Conservation (phyloP, 2,888 invertebrate species). For the Cristatella mucedo region DNA sequence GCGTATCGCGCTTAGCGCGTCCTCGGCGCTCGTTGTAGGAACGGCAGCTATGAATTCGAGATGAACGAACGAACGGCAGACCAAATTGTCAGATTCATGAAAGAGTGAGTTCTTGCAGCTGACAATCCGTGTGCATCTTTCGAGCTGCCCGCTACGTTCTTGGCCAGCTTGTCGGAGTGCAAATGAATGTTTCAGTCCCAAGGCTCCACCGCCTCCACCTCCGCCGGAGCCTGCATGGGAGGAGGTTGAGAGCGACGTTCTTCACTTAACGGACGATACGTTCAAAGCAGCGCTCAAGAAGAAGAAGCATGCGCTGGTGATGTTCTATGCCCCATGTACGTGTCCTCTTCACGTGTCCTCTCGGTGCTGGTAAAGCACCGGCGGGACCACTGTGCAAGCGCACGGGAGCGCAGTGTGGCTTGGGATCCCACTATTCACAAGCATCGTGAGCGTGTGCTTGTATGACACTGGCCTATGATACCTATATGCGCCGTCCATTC, state of each 20-base stretch:
- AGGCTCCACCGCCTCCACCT: conserved; percentile 63
- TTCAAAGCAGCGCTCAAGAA: conserved; percentile 61
- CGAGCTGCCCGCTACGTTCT: background rate
- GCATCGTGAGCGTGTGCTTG: no score
- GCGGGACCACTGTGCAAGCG: no score
- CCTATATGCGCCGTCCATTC: no score
- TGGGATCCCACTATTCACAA: no score
- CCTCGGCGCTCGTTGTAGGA: conserved; percentile 44
- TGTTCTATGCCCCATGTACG: conserved; percentile 86
- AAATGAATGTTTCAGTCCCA: conserved; percentile 42
- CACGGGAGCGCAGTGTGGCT: no score
- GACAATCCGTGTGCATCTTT: background rate
- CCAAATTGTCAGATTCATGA: conserved; percentile 66
- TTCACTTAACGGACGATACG: conserved; percentile 55
- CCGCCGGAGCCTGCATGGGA: conserved; percentile 63
- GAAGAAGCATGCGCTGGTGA: conserved; percentile 68
- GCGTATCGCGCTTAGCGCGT: no score
- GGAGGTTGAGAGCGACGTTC: conserved; percentile 56
- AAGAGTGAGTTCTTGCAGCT: conserved; percentile 45
- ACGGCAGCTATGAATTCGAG: conserved; percentile 62
- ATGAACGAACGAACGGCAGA: conserved; percentile 58
- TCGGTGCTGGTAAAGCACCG: no score
- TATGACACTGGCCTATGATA: no score
- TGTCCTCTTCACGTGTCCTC: conserved; percentile 18
- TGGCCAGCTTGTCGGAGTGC: background rate